Percentiles rank a stretch among this genome's conserved stretches.
phyloP scores from a whole-genome alignment of 30 jellyfish, hydroid and myxozoan species.

The Calvadosia cruxmelitensis region DNA sequence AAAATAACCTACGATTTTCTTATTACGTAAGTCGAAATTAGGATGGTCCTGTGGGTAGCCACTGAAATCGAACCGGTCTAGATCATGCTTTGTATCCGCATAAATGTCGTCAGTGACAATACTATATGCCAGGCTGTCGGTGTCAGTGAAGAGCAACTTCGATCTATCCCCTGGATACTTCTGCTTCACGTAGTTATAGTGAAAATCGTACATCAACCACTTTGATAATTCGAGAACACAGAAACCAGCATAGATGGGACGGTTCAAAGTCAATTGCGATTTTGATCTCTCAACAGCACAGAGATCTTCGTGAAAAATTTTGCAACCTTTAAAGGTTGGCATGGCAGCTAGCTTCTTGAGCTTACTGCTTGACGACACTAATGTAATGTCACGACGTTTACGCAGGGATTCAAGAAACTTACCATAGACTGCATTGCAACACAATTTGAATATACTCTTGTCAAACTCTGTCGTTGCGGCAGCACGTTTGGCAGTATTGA shows the following conservation, averaged over 20 bases:
- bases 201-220: conserved; percentile 42
- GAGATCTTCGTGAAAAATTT: conserved; percentile 20
- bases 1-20: conserved; percentile 27
- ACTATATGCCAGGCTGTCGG: conserved; percentile 16
- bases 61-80: not conserved
- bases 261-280: conserved; percentile 9
- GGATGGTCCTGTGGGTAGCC: conserved; percentile 11
- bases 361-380: no score
- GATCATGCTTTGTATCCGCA: not conserved
- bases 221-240: conserved; percentile 42
- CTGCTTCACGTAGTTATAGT: conserved; percentile 37
- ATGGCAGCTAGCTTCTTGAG: conserved; percentile 13
- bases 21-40: conserved; percentile 4
- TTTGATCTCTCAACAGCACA: conserved; percentile 31
- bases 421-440: conserved; percentile 39
- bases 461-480: conserved; percentile 30
- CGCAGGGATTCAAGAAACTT: conserved; percentile 51
- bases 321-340: conserved; percentile 22
- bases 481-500: conserved; percentile 23
- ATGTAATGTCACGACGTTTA: no score
- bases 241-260: conserved; percentile 44
- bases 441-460: conserved; percentile 33
- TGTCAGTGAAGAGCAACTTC: conserved; percentile 32
- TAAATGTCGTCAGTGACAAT: conserved; percentile 4
- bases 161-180: conserved; percentile 15